Base-by-base conservation (phyloP, 2,113 vertebrate species). In the Amia ocellicauda region DNA sequence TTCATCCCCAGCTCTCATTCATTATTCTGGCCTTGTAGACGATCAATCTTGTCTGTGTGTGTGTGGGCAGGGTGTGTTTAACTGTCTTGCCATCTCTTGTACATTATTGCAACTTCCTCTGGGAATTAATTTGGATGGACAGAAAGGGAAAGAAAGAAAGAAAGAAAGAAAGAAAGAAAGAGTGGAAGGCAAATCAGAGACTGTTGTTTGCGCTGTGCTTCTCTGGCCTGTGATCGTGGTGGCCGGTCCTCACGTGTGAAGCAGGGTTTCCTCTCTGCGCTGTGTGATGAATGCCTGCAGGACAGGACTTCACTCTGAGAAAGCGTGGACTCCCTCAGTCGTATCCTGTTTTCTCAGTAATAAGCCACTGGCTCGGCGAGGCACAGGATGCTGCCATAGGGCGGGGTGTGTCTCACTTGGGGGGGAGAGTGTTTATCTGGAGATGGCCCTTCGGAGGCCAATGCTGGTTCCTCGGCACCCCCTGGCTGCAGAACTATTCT, bases 341-440 rank as follows among this genome's bases (percentile, higher is more conserved):
- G 31, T 53, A 60, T 75, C 73, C 76, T 78, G 73, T 72, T 73
- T 71, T 72, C 40, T 49, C 28, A 20, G 23, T 10, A 27, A n/a
- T 49, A 17, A 7, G 13, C 28, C n/a, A n/a, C 20, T 8, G 23
- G 28, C 16, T 26, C 22, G 36, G 17, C 13, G 50, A 60, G 36
- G 31, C 26, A 16, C 64, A 60, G 64, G 64, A 67, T 67, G 49
- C 49, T 29, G 17, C 41, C 16, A 20, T 1, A 23, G 7, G 14
- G 19, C 8, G 3, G 20, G 41, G 52, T 13, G 27, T 29, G 42
- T 10, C 27, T 26, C 29, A 26, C 20, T 10, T 13, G 13, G 24
- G 47, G 20, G 36, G 16, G 52, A 20, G 49, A 47, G 3, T 47
- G 13, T 47, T 47, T 47, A 4, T 47, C 43, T n/a, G n/a, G 43